Evolutionary conservation across 2,888 invertebrate species (phyloP).

Genomic region (Platypus cylindrus): DNA sequence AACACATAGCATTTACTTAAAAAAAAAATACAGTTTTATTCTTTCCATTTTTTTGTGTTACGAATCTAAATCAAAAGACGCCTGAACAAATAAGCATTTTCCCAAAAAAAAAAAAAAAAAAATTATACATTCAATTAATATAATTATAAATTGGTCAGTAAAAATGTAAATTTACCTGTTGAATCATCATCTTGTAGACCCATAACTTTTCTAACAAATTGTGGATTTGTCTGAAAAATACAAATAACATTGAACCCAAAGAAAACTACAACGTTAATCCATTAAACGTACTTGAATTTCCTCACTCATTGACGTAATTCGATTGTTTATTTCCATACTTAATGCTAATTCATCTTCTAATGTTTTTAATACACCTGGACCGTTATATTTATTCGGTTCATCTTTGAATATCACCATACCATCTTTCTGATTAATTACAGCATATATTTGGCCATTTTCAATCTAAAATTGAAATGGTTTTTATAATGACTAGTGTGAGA

Average conservation of each 20-base stretch:
- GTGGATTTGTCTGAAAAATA: constrained; percentile 56
- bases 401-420: constrained; percentile 96
- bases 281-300: constrained; percentile 53
- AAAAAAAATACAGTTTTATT: too few species aligned
- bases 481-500: too few species aligned
- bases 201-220: constrained; percentile 39
- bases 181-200: constrained; percentile 35
- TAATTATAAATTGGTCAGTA: too few species aligned
- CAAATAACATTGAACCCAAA: neutral
- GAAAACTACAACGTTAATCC: neutral
- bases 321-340: constrained; percentile 79
- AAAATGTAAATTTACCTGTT: too few species aligned
- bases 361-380: constrained; percentile 73
- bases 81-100: too few species aligned
- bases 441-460: constrained; percentile 92
- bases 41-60: too few species aligned
- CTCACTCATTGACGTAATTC: constrained; percentile 86
- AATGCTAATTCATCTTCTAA: constrained; percentile 76
- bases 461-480: constrained; percentile 46
- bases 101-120: too few species aligned
- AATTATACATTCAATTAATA: too few species aligned
- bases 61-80: too few species aligned
- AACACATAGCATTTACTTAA: too few species aligned
- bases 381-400: constrained; percentile 89
- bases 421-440: constrained; percentile 93